A percentile compares a stretch with the other conserved stretches of the same genome.
phyloP scores from a whole-genome alignment of 2,888 invertebrate species.

The Amiota mariae region DNA sequence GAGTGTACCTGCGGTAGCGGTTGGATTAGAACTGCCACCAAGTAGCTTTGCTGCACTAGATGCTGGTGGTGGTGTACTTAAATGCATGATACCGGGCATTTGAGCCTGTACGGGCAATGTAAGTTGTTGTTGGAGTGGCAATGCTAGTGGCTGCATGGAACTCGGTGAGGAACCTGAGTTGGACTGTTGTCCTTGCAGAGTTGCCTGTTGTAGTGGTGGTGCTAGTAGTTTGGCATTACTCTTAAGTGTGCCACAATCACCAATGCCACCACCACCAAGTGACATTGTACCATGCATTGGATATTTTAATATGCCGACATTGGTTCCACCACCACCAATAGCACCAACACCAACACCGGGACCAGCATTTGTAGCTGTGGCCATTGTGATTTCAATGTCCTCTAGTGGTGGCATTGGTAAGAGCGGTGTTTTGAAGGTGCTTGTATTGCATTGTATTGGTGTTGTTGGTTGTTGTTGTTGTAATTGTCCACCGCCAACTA shows the following conservation, averaged over 20 bases:
- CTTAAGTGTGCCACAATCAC: conserved; percentile 61
- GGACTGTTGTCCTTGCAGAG: not conserved
- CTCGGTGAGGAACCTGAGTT: no score
- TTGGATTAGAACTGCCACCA: conserved; percentile 39
- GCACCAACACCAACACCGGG: not conserved
- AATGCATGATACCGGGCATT: conserved; percentile 24
- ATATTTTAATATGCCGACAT: conserved; percentile 55
- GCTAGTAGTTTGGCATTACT: conserved; percentile 62
- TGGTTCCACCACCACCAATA: not conserved
- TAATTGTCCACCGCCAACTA: conserved; percentile 23
- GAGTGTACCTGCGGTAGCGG: conserved; percentile 39
- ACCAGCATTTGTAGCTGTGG: conserved; percentile 20
- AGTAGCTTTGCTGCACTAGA: not conserved
- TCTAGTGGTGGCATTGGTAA: conserved; percentile 68
- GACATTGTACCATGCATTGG: conserved; percentile 42
- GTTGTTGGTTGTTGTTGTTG: conserved; percentile 41
- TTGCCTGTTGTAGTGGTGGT: not conserved
- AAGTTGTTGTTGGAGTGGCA: conserved; percentile 40
- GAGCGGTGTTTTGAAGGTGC: conserved; percentile 58
- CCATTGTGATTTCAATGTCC: conserved; percentile 64
- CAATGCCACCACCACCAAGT: conserved; percentile 40
- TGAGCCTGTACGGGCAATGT: conserved; percentile 37
- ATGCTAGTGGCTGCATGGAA: not conserved
- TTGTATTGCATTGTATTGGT: conserved; percentile 37
- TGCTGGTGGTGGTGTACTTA: conserved; percentile 5